Percentiles rank a stretch among this genome's conserved stretches.
These are phyloP conservation scores for Drosophila mauritiana DNA, from an alignment of 1,140 invertebrate species.

Conservation along the genomic window DNA sequence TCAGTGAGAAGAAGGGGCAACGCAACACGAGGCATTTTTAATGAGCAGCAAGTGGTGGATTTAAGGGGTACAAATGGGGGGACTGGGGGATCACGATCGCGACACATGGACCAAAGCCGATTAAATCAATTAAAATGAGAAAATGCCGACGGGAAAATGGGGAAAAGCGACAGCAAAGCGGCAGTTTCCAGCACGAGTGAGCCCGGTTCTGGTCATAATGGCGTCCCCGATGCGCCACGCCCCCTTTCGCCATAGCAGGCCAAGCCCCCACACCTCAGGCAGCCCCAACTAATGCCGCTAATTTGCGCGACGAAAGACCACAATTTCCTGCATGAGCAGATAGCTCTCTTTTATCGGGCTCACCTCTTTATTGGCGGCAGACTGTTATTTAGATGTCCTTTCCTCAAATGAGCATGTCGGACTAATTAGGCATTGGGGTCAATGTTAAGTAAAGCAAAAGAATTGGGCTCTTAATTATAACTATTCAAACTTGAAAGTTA, in stretches of 20 bases:
- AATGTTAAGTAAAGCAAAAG: background rate
- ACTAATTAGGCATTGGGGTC: background rate
- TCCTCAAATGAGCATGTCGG: slow-evolving; percentile 6
- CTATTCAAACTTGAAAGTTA: no score
- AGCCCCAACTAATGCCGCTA: slow-evolving; percentile 59
- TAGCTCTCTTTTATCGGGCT: slow-evolving; percentile 11
- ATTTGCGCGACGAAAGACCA: slow-evolving; percentile 58
- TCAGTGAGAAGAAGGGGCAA: slow-evolving; percentile 11
- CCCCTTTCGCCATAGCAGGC: background rate
- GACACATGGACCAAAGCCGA: slow-evolving; percentile 70
- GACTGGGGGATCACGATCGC: slow-evolving; percentile 45
- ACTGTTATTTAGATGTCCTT: slow-evolving; percentile 10
- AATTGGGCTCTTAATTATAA: background rate
- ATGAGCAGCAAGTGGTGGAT: slow-evolving; percentile 47
- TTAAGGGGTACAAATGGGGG: slow-evolving; percentile 1
- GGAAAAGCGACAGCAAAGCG: slow-evolving; percentile 56
- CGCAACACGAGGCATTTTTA: slow-evolving; percentile 61
- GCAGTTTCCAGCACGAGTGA: slow-evolving; percentile 50
- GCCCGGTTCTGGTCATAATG: slow-evolving; percentile 67
- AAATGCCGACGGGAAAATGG: slow-evolving; percentile 51
- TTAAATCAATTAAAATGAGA: slow-evolving; percentile 80
- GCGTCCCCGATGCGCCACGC: slow-evolving; percentile 8
- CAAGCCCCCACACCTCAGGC: background rate
- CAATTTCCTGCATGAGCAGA: slow-evolving; percentile 42
- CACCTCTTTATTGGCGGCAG: slow-evolving; percentile 15